Evolutionary conservation across 2,113 vertebrate species (phyloP), one percentile per base, ranked within the genome.

Genomic region (Tiliqua scincoides): DNA sequence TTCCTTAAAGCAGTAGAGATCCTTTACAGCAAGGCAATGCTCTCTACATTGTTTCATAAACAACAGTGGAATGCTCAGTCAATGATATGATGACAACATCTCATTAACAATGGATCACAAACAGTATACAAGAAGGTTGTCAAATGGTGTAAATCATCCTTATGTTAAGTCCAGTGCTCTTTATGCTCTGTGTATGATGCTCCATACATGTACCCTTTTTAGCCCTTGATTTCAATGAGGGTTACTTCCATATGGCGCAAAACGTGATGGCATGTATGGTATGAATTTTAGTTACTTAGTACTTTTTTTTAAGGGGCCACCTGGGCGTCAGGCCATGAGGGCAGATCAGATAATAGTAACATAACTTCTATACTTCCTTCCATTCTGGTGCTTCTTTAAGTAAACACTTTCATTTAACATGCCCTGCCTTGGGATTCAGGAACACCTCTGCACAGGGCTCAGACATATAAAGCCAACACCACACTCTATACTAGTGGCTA

Each of bases 1-100:
- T 92, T 99, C 98, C 91, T 97, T 98, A 90, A 98, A 97, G 94
- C 99, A 99, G 96, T 99, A 99, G 74, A 99, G 96, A 94, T 99
- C 98, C 96, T 97, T 99, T 84, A 99, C 98, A 63, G 98, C 97
- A 94, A 98, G 94, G 93, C 98, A 99, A 94, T 99, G 98, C 88
- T 99, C 98, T 93, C 99, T 99, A 85, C 90, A 95, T 94, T 80
- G 86, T 93, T 89, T 91, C 80, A 93, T 54, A 91, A 91, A 93
- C 92, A 95, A 94, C 88, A 95, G 82, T 83, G 86, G 92, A 93
- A 95, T 90, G 89, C 61, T 91, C 43, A 62, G 91, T 95, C 91
- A 95, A 71, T 89, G 65, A 3, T 27, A 77, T 80, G 83, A 2
- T 70, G 87, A 89, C 17, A 89, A 87, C 0, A 9, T 30, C 81